These are phyloP conservation scores for Gadus chalcogrammus DNA, from an alignment of 2,113 vertebrate genomes.

Conservation along the genomic window DNA sequence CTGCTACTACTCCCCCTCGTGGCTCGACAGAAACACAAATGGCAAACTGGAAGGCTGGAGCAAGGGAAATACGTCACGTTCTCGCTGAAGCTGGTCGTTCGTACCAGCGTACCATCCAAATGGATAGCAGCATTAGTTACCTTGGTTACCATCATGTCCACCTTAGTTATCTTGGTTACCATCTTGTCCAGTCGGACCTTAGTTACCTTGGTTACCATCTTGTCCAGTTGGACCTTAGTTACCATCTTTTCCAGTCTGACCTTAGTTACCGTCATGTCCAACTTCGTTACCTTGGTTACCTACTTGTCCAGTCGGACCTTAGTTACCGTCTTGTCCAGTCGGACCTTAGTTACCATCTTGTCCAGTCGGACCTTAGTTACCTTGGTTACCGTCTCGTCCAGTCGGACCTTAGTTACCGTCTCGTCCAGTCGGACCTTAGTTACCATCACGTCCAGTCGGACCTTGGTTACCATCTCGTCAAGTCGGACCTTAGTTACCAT, in stretches of 20 bases:
- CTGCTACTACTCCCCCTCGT: too few species aligned
- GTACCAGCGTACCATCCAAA: too few species aligned
- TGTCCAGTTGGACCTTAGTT: background rate
- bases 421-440: background rate
- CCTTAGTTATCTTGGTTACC: background rate
- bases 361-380: background rate
- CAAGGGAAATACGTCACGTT: too few species aligned
- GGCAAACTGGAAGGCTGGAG: too few species aligned
- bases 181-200: background rate
- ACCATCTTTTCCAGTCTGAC: background rate
- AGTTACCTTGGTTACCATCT: background rate
- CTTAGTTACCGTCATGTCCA: background rate
- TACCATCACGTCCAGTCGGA: background rate
- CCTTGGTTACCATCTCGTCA: background rate
- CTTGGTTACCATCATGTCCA: background rate
- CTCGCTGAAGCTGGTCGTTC: too few species aligned
- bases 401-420: background rate
- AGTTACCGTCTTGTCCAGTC: background rate
- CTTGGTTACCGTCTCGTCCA: background rate
- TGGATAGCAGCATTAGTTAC: too few species aligned
- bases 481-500: conserved; percentile 38
- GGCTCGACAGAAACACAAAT: too few species aligned
- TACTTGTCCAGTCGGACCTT: background rate
- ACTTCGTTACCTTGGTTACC: background rate
- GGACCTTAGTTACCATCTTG: background rate